phyloP scores from a whole-genome alignment of 2,888 invertebrate species.

The Dicranocentrus wangi region DNA sequence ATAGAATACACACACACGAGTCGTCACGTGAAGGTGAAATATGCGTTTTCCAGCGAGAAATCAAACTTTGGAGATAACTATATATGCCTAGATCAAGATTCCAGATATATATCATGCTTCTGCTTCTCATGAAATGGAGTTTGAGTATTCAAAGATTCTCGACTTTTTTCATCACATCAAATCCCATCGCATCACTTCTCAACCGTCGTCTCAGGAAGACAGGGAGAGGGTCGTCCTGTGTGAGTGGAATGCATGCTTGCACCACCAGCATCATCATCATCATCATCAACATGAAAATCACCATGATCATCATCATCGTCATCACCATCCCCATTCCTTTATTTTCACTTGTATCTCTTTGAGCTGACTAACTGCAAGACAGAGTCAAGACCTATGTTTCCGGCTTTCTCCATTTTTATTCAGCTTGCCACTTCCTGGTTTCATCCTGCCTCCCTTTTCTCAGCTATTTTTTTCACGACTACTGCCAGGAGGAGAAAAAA shows the following conservation, averaged over 20 bases:
- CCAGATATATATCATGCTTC: too few relatives aligned
- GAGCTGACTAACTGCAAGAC: constrained; percentile 14
- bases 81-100: too few relatives aligned
- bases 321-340: constrained; percentile 14
- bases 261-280: too few relatives aligned
- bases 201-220: too few relatives aligned
- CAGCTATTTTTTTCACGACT: neutral
- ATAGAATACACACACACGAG: too few relatives aligned
- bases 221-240: too few relatives aligned
- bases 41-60: too few relatives aligned
- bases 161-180: constrained; percentile 6
- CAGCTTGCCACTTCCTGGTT: constrained; percentile 36
- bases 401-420: constrained; percentile 44
- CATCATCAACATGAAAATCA: constrained; percentile 30
- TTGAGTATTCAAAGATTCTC: too few relatives aligned
- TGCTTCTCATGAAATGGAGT: too few relatives aligned
- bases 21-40: too few relatives aligned
- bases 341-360: constrained; percentile 12
- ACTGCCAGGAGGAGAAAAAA: neutral
- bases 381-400: constrained; percentile 36
- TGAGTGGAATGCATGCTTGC: constrained; percentile 4
- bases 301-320: neutral
- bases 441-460: constrained; percentile 18
- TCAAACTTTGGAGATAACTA: too few relatives aligned
- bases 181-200: constrained; percentile 3